Conservation (phyloP, 1,140 invertebrate species). For the Lepidostoma basale region DNA sequence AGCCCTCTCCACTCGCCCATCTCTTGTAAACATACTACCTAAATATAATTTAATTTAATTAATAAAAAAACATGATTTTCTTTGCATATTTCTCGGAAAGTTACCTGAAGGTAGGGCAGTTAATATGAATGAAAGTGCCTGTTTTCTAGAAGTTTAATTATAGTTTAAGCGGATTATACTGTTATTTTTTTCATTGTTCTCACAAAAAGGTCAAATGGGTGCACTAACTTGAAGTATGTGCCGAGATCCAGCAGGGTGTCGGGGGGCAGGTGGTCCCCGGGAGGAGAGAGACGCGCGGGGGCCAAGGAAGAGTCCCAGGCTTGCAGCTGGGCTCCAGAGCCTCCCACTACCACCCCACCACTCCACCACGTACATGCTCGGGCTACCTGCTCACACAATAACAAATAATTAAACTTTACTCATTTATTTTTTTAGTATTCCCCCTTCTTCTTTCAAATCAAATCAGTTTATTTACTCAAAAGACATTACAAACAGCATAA, state of each 20-base stretch:
- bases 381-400: constrained; percentile 26
- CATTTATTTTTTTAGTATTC: no score
- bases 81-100: no score
- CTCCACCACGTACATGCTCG: constrained; percentile 41
- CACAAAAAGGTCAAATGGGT: neutral
- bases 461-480: no score
- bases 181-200: neutral
- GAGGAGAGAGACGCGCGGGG: constrained; percentile 32
- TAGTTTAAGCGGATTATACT: neutral
- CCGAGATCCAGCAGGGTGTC: constrained; percentile 37
- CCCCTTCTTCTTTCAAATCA: no score
- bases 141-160: no score
- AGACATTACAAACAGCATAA: no score
- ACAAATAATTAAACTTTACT: neutral
- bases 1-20: no score
- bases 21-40: no score
- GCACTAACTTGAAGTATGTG: constrained; percentile 35
- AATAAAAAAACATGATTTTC: no score
- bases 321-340: constrained; percentile 34
- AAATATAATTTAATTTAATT: no score
- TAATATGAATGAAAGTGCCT: no score
- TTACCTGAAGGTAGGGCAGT: no score
- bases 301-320: constrained; percentile 41
- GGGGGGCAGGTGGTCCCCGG: constrained; percentile 33
- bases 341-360: constrained; percentile 37